Base-by-base conservation (phyloP, 1,140 invertebrate species). In the Hetaerina americana region DNA sequence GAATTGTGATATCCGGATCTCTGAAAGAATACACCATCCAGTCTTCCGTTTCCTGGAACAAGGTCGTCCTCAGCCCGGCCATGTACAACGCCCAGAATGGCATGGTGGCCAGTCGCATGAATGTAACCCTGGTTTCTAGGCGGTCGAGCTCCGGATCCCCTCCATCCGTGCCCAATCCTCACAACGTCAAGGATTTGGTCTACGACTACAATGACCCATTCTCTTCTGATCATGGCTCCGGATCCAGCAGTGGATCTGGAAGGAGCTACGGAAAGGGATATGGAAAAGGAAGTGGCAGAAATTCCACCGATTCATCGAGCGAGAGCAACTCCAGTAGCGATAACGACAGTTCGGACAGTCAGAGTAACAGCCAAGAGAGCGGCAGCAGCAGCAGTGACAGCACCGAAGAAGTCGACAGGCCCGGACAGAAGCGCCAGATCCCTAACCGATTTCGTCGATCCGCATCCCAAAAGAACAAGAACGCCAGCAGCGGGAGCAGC, bases 1-100 rank as follows among this genome's bases (percentile, higher is more conserved):
- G 84, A 31, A 82, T 87, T 27, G 75, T 88, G 10, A 78, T 86
- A 29, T 81, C 82, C 15, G 84, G 85, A 69, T 82, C 79, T 28
- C 80, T 86, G 15, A 80, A 85, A 28, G 78, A 76, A 12, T 84
- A 84, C 73, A 85, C 85, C 12, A 86, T 90, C 70, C 87, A 89
- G 78, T 87, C 87, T 24, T 79, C 86, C 5, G 83, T 85, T 68
- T 87, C 85, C 27, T 84, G 81, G 0, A 86, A 84, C 76, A 82
- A 84, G 69, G 83, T 89, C 66, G 73, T 84, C 22, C 76, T 86
- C 0, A 83, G 81, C 70, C 86, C 87, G 24, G 79, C 79, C 66
- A 67, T 87, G 1, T 78, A 78, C 73, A 77, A 79, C 57, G 74
- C 81, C 5, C 80, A 86, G 70, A 82, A 85, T 69, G 87, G 85